A percentile compares a stretch with the other conserved stretches of the same genome.
Evolutionary conservation across 2,888 invertebrate genomes (phyloP).

Genomic region (Pollenia griseotomentosa): DNA sequence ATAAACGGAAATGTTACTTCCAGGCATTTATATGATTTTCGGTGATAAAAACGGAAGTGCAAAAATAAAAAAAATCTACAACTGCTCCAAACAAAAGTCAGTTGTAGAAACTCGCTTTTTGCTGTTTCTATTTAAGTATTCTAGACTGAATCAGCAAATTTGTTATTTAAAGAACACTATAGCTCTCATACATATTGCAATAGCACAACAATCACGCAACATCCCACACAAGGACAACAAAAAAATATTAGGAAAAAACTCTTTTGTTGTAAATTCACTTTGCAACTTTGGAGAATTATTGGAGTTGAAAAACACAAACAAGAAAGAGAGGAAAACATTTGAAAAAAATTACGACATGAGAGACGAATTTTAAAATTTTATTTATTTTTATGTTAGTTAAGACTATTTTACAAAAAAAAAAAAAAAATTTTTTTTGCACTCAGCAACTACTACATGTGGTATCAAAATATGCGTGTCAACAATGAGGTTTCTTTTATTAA

Average conservation of each 20-base stretch:
- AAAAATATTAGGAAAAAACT: not conserved
- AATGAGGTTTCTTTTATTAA: too few relatives aligned
- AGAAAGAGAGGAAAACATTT: constrained; percentile 16
- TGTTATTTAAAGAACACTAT: constrained; percentile 17
- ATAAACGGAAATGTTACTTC: constrained; percentile 22
- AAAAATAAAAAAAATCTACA: not conserved
- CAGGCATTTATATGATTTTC: constrained; percentile 12
- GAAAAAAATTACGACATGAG: constrained; percentile 21
- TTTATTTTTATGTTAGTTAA: not conserved
- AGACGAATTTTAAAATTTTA: not conserved
- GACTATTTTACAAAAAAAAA: too few relatives aligned
- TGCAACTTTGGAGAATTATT: constrained; percentile 30
- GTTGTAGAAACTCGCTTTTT: too few relatives aligned
- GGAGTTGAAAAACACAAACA: constrained; percentile 16
- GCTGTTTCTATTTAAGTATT: not conserved
- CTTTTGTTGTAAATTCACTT: constrained; percentile 56
- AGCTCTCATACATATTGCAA: not conserved
- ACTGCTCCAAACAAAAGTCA: too few relatives aligned
- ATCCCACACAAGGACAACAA: not conserved
- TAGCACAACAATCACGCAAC: not conserved
- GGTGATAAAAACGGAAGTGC: constrained; percentile 1
- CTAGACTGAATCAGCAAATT: constrained; percentile 22
- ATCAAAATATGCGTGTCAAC: not conserved
- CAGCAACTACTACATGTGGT: constrained; percentile 9
- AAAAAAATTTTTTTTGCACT: not conserved